phyloP scores from a whole-genome alignment of 1,140 invertebrate species.

The Cotesia vestalis region DNA sequence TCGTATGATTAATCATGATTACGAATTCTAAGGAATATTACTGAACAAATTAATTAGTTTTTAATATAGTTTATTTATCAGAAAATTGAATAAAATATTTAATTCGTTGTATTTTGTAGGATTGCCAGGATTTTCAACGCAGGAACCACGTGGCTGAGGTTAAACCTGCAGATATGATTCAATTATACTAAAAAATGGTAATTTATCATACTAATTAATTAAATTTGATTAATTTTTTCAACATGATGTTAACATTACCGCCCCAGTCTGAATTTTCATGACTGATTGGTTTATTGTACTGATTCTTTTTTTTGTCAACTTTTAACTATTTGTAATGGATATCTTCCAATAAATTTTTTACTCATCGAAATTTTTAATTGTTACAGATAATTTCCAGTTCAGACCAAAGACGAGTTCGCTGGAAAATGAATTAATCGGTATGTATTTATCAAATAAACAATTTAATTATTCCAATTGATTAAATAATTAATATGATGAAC shows the following conservation, averaged over 20 bases:
- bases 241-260: conserved; percentile 47
- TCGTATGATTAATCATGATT: conserved; percentile 53
- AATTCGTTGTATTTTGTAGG: too few relatives aligned
- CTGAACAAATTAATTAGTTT: conserved; percentile 39
- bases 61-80: background rate
- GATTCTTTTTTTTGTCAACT: background rate
- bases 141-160: too few relatives aligned
- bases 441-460: too few relatives aligned
- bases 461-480: conserved; percentile 4
- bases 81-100: conserved; percentile 19
- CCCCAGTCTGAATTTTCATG: conserved; percentile 56
- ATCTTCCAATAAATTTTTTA: background rate
- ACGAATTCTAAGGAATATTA: conserved; percentile 33
- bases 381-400: background rate
- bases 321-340: background rate
- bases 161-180: too few relatives aligned
- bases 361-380: conserved; percentile 23
- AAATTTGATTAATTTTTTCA: background rate
- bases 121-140: too few relatives aligned
- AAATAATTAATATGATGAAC: conserved; percentile 47
- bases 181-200: too few relatives aligned
- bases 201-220: background rate
- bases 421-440: conserved; percentile 21
- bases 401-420: background rate
- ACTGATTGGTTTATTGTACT: conserved; percentile 47